A percentile compares a stretch with the other conserved stretches of the same genome.
Conservation (phyloP, 2,888 invertebrate genomes). For the Bhutanitis thaidina region DNA sequence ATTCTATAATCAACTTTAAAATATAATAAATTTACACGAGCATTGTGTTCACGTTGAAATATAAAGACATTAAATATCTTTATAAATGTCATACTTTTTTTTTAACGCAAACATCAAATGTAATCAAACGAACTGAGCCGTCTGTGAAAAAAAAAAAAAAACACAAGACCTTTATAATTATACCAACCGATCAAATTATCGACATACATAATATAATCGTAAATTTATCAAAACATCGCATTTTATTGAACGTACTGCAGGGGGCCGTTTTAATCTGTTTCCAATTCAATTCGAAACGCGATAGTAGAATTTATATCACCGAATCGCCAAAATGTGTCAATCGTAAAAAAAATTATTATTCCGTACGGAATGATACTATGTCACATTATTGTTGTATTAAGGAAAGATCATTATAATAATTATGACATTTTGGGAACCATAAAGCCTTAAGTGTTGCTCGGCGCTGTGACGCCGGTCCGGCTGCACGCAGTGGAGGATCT, state of each 20-base stretch:
- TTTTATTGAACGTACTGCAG: constrained; percentile 19
- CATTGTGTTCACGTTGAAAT: neutral
- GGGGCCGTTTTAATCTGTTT: constrained; percentile 24
- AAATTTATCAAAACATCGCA: constrained; percentile 19
- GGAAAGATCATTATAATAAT: constrained; percentile 18
- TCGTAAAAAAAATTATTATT: constrained; percentile 14
- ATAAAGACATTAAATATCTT: neutral
- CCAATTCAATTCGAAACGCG: constrained; percentile 17
- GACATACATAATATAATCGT: constrained; percentile 20
- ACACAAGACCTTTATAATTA: constrained; percentile 2
- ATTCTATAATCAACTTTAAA: no score
- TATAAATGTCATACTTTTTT: neutral
- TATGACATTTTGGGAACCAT: constrained; percentile 16
- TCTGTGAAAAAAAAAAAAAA: neutral
- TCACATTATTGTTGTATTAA: constrained; percentile 16
- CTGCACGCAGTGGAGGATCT: neutral
- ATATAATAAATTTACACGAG: neutral
- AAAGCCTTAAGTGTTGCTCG: constrained; percentile 7
- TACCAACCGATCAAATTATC: constrained; percentile 11
- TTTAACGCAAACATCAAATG: neutral
- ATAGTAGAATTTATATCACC: constrained; percentile 18
- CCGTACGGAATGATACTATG: constrained; percentile 3
- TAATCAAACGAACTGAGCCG: neutral
- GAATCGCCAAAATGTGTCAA: constrained; percentile 6
- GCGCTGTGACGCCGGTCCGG: neutral